These are phyloP conservation scores for Julus scandinavius DNA, from an alignment of 2,888 invertebrate species.

Conservation along the genomic window DNA sequence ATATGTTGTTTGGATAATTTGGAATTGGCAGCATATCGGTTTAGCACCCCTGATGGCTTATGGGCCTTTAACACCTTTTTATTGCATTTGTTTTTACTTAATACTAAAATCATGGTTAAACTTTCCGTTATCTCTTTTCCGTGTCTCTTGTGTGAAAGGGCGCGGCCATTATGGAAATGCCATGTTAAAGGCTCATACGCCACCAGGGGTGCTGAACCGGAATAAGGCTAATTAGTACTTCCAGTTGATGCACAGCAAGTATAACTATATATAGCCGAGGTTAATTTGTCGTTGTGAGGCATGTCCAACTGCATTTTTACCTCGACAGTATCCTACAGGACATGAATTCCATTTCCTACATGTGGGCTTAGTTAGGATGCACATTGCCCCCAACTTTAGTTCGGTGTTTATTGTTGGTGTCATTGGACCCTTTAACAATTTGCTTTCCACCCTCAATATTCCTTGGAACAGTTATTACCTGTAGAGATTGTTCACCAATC, in stretches of 20 bases:
- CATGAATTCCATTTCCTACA: constrained; percentile 22
- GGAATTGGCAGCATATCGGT: too few species aligned
- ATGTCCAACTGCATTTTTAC: background rate
- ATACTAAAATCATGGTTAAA: too few species aligned
- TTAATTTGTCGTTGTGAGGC: background rate
- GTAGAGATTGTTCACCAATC: constrained; percentile 30
- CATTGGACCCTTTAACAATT: constrained; percentile 42
- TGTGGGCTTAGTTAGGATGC: constrained; percentile 26
- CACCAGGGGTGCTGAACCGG: background rate
- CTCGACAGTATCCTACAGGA: background rate
- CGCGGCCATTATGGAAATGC: too few species aligned
- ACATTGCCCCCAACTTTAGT: background rate
- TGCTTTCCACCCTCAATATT: constrained; percentile 29
- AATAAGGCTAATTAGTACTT: background rate
- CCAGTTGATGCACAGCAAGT: background rate
- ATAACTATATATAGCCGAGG: background rate
- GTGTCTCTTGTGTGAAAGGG: too few species aligned
- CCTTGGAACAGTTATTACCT: constrained; percentile 35
- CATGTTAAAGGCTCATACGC: background rate
- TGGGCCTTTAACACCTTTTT: background rate
- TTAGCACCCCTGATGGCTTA: too few species aligned
- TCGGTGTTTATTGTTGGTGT: constrained; percentile 27
- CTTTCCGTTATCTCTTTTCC: too few species aligned
- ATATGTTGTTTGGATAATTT: too few species aligned
- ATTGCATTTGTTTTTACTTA: too few species aligned